A percentile compares a stretch with the other conserved stretches of the same genome.
Evolutionary conservation across 2,888 invertebrate species (phyloP).

Genomic region (Matsumyia berberina): DNA sequence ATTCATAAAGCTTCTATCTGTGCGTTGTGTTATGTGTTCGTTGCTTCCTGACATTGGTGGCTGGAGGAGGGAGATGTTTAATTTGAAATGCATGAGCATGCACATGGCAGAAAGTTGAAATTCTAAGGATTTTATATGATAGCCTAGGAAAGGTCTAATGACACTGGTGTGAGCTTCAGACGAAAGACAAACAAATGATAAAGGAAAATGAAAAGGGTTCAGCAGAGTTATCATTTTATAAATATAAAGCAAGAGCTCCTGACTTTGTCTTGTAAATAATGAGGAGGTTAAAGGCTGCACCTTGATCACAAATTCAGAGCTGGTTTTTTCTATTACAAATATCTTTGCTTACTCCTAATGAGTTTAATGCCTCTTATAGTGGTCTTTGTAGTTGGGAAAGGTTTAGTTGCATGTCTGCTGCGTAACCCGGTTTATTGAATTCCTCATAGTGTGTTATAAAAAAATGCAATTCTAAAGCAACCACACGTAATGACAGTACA

Average conservation of each 20-base stretch:
- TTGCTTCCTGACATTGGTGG: slow-evolving; percentile 65
- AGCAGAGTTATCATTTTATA: slow-evolving; percentile 27
- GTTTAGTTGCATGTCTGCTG: too few relatives aligned
- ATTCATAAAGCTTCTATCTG: slow-evolving; percentile 61
- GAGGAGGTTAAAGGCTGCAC: slow-evolving; percentile 4
- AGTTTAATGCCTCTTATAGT: too few relatives aligned
- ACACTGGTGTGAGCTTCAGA: slow-evolving; percentile 29
- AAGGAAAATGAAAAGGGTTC: slow-evolving; percentile 9
- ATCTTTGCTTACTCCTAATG: too few relatives aligned
- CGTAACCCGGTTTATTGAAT: too few relatives aligned
- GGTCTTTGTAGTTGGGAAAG: too few relatives aligned
- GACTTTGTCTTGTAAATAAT: slow-evolving; percentile 13
- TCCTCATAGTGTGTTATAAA: too few relatives aligned
- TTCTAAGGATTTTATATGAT: slow-evolving; percentile 35
- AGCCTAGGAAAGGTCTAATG: background rate
- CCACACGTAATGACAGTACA: too few relatives aligned
- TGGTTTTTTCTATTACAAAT: too few relatives aligned
- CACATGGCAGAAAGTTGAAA: slow-evolving; percentile 57
- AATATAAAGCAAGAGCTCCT: slow-evolving; percentile 22
- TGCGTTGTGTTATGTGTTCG: slow-evolving; percentile 8
- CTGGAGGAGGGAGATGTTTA: slow-evolving; percentile 51
- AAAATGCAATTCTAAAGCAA: too few relatives aligned
- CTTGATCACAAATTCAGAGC: too few relatives aligned
- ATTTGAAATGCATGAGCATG: slow-evolving; percentile 74
- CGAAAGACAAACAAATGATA: slow-evolving; percentile 44